Percentiles rank a stretch among this genome's conserved stretches.
Evolutionary conservation across 1,140 invertebrate species (phyloP).

Genomic region (Drosophila obscura): DNA sequence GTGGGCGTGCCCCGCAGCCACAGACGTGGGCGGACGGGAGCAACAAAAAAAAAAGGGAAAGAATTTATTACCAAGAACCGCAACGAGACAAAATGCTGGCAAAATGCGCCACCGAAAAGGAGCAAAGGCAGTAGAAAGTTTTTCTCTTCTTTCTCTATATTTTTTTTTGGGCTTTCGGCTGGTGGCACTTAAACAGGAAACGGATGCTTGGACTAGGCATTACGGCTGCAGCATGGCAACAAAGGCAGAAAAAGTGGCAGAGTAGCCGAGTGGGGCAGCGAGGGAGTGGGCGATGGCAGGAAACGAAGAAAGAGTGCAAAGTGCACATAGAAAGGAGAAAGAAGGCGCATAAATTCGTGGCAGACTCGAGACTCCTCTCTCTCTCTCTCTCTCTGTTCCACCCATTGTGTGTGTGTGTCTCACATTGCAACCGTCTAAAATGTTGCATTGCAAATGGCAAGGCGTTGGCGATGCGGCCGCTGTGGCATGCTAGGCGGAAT

Average conservation of each 20-base stretch:
- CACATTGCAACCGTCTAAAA: conserved; percentile 57
- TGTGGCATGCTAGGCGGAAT: conserved; percentile 76
- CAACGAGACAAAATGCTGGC: conserved; percentile 76
- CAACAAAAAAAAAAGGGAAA: conserved; percentile 32
- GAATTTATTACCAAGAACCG: conserved; percentile 80
- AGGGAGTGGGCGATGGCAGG: neutral
- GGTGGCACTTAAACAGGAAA: conserved; percentile 76
- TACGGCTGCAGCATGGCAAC: conserved; percentile 26
- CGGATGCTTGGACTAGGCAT: conserved; percentile 79
- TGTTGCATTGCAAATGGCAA: conserved; percentile 67
- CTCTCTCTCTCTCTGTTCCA: neutral
- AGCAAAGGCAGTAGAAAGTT: conserved; percentile 54
- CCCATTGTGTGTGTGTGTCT: conserved; percentile 6
- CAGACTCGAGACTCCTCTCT: conserved; percentile 37
- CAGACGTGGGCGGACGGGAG: conserved; percentile 46
- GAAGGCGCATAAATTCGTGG: conserved; percentile 75
- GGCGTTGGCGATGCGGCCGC: conserved; percentile 49
- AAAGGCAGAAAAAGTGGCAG: no score
- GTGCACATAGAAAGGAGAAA: conserved; percentile 53
- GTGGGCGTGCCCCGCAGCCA: conserved; percentile 49
- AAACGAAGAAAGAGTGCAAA: conserved; percentile 43
- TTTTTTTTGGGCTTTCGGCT: conserved; percentile 28
- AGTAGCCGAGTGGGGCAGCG: neutral
- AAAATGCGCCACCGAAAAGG: conserved; percentile 35
- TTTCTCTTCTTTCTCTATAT: conserved; percentile 20